Evolutionary conservation across 1,140 invertebrate species (phyloP).

Genomic region (Zaprionus lachaisei): DNA sequence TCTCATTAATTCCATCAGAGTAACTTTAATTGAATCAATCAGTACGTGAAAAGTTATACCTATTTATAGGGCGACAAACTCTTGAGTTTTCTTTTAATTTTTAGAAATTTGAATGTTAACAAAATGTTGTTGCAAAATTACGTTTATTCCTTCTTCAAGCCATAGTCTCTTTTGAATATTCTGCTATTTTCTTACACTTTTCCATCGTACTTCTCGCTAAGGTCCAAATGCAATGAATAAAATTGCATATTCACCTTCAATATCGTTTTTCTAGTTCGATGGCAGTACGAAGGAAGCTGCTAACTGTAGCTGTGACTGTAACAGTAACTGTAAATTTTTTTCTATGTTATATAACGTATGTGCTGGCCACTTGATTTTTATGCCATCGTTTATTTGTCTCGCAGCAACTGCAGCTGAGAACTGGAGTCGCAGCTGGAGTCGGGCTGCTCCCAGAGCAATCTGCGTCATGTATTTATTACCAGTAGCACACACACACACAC

Average conservation of each 20-base stretch:
- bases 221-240: neutral
- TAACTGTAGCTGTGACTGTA: neutral
- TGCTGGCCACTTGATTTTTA: constrained; percentile 6
- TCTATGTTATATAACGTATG: neutral
- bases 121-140: too few relatives aligned
- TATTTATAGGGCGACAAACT: too few relatives aligned
- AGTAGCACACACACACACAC: constrained; percentile 5
- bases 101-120: too few relatives aligned
- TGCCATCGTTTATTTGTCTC: constrained; percentile 3
- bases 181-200: neutral
- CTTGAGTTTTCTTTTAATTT: too few relatives aligned
- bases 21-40: too few relatives aligned
- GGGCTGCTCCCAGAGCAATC: constrained; percentile 23
- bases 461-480: constrained; percentile 18
- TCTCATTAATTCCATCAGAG: too few relatives aligned
- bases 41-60: too few relatives aligned
- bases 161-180: too few relatives aligned
- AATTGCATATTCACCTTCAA: neutral
- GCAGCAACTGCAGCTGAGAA: neutral
- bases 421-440: neutral
- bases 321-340: neutral
- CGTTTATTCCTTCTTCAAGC: too few relatives aligned
- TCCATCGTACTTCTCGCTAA: neutral
- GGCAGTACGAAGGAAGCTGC: neutral
- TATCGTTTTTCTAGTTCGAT: neutral